Conservation (phyloP, 2,113 vertebrate species). For the Proterorhinus semilunaris region DNA sequence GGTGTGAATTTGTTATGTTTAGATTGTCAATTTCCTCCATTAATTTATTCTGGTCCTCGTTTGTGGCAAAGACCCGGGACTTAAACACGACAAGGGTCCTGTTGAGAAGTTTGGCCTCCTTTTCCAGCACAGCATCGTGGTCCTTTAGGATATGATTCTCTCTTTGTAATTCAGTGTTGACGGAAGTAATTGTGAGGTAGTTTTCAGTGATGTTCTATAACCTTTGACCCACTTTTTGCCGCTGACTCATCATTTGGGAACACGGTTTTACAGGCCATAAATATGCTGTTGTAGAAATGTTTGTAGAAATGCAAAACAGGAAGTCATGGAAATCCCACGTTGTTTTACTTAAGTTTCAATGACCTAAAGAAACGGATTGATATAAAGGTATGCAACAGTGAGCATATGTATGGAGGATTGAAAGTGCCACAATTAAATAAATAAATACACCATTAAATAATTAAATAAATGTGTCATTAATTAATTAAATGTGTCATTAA, state of each 20-base stretch:
- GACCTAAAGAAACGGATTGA: too few species aligned
- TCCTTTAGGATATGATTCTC: conserved; percentile 9
- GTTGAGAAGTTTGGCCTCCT: conserved; percentile 23
- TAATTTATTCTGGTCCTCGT: not conserved
- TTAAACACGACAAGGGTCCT: not conserved
- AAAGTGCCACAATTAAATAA: too few species aligned
- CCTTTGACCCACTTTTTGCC: not conserved
- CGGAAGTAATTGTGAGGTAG: not conserved
- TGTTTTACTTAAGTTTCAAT: too few species aligned
- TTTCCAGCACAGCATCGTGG: not conserved
- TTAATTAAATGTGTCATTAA: too few species aligned
- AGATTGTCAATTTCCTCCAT: conserved; percentile 19
- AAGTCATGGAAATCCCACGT: not conserved
- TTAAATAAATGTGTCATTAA: too few species aligned
- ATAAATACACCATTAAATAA: too few species aligned
- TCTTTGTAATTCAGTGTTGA: not conserved
- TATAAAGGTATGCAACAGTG: too few species aligned
- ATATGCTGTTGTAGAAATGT: not conserved
- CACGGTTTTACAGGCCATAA: not conserved
- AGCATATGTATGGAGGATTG: too few species aligned
- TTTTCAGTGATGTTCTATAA: conserved; percentile 30
- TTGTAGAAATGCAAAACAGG: not conserved
- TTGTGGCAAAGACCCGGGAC: not conserved
- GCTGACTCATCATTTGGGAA: not conserved
- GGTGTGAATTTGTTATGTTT: conserved; percentile 6